These are phyloP conservation scores for Gallirallus australis DNA, from an alignment of 2,797 vertebrate species.

Conservation along the genomic window DNA sequence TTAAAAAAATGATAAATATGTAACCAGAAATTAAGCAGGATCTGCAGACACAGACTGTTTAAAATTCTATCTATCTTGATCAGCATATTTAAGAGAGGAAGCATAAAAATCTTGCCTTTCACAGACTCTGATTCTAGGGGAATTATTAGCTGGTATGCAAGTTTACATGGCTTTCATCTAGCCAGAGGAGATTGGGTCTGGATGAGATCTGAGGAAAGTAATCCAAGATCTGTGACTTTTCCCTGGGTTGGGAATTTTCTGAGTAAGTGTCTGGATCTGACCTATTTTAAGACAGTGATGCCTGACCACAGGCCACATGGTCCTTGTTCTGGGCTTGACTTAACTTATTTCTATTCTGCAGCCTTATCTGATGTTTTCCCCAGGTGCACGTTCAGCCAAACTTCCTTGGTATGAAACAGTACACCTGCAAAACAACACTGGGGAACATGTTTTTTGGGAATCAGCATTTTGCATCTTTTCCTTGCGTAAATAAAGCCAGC, in stretches of 20 bases:
- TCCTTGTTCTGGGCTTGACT: not conserved
- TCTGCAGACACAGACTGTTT: not conserved
- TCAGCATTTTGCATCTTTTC: not conserved
- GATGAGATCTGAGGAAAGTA: not conserved
- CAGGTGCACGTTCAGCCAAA: not conserved
- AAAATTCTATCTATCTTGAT: not conserved
- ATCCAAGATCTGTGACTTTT: not conserved
- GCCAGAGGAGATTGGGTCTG: not conserved
- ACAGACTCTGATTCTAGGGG: not conserved
- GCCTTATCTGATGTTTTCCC: not conserved
- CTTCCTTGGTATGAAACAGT: not conserved
- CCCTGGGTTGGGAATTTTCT: not conserved
- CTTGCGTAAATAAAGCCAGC: not conserved
- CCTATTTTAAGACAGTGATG: not conserved
- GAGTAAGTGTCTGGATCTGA: not conserved
- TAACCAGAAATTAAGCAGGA: not conserved
- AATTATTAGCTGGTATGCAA: not conserved
- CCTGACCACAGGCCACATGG: not conserved
- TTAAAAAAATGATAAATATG: not conserved
- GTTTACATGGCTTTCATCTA: not conserved
- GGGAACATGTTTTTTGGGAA: not conserved
- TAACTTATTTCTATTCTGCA: not conserved
- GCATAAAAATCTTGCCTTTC: not conserved
- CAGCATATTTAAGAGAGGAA: not conserved
- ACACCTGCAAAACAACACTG: not conserved